Evolutionary conservation across 1,140 invertebrate genomes (phyloP).

Genomic region (Drosophila bipectinata): DNA sequence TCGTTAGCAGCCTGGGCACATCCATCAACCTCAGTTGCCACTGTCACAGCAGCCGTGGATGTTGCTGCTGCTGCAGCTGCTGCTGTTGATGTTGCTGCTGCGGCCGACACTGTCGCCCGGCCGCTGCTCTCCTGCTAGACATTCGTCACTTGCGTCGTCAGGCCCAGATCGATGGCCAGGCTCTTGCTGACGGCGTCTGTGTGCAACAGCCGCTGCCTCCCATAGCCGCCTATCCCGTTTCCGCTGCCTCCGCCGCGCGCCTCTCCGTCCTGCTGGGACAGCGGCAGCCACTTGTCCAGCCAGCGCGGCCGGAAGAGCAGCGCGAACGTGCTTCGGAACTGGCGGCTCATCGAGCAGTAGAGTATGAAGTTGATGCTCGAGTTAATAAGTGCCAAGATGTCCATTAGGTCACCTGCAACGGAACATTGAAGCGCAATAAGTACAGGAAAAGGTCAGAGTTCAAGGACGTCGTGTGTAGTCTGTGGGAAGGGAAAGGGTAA

Average conservation of each 20-base stretch:
- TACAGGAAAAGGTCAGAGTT: not conserved
- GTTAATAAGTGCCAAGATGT: slow-evolving; percentile 97
- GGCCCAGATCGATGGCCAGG: slow-evolving; percentile 75
- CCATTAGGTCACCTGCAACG: slow-evolving; percentile 92
- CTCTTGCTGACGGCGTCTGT: slow-evolving; percentile 78
- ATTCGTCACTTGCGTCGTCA: slow-evolving; percentile 83
- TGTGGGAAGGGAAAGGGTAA: not conserved
- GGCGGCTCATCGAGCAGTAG: slow-evolving; percentile 98
- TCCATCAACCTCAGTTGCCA: slow-evolving; percentile 60
- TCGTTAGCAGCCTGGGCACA: slow-evolving; percentile 60
- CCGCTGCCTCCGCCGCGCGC: slow-evolving; percentile 29
- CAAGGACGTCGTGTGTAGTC: not conserved
- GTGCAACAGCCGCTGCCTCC: slow-evolving; percentile 61
- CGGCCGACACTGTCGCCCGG: slow-evolving; percentile 26
- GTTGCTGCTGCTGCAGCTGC: slow-evolving; percentile 15
- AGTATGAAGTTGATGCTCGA: slow-evolving; percentile 99
- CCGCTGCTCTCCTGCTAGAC: slow-evolving; percentile 80
- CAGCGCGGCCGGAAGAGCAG: slow-evolving; percentile 87
- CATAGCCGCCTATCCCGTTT: slow-evolving; percentile 46
- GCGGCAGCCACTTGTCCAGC: slow-evolving; percentile 85
- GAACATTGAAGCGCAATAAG: slow-evolving; percentile 37
- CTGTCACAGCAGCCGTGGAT: slow-evolving; percentile 15
- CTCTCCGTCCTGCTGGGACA: slow-evolving; percentile 84
- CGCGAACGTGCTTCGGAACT: slow-evolving; percentile 95
- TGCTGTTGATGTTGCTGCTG: slow-evolving; percentile 48